A percentile compares a stretch with the other conserved stretches of the same genome.
phyloP scores from a whole-genome alignment of 2,888 invertebrate genomes.

The Dynastes grantii region DNA sequence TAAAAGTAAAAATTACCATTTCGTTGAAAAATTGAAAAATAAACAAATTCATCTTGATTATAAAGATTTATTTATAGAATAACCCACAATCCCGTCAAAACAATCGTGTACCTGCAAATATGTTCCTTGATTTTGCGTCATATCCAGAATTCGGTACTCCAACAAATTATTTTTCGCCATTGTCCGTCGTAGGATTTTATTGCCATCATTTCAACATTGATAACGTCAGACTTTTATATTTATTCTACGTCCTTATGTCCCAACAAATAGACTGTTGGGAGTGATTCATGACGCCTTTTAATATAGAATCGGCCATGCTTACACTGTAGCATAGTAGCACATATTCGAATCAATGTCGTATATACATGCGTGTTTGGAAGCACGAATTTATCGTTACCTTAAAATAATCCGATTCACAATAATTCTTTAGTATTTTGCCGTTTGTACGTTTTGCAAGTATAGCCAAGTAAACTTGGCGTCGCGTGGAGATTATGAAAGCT shows the following conservation, averaged over 20 bases:
- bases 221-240: slow-evolving; percentile 8
- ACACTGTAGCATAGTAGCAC: neutral
- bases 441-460: neutral
- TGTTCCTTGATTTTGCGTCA: neutral
- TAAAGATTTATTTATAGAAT: slow-evolving; percentile 12
- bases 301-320: neutral
- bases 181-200: neutral
- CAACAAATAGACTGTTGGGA: neutral
- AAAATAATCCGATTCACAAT: slow-evolving; percentile 18
- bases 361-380: neutral
- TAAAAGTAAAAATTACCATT: no score
- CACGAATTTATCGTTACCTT: slow-evolving; percentile 9
- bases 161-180: no score
- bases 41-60: neutral
- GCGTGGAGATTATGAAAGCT: neutral
- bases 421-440: slow-evolving; percentile 4
- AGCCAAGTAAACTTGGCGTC: slow-evolving; percentile 11
- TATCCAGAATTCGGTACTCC: no score
- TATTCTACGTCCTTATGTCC: slow-evolving; percentile 2
- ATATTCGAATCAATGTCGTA: neutral
- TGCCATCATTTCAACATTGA: neutral
- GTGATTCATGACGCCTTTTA: slow-evolving; percentile 7
- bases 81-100: slow-evolving; percentile 8
- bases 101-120: neutral
- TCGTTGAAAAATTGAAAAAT: neutral